Evolutionary conservation across 2,888 invertebrate species (phyloP).

Genomic region (Agonopterix subpropinquella): DNA sequence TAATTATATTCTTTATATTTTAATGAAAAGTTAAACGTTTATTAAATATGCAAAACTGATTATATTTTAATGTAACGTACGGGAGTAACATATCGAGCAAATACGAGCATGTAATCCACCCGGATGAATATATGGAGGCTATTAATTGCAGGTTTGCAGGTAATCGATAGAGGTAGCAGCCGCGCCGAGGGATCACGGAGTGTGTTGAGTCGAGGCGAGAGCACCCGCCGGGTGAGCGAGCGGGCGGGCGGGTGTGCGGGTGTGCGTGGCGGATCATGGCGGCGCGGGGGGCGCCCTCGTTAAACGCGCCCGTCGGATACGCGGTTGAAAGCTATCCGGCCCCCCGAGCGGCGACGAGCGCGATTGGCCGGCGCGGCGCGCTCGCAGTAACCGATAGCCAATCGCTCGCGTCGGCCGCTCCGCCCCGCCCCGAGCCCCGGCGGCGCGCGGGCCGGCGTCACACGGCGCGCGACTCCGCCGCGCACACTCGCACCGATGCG

Average conservation of each 20-base stretch:
- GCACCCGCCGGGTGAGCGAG: conserved; percentile 12
- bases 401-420: conserved; percentile 43
- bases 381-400: conserved; percentile 61
- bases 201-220: conserved; percentile 17
- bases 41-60: conserved; percentile 11
- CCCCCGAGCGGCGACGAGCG: conserved; percentile 51
- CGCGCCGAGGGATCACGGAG: conserved; percentile 14
- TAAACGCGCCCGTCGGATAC: conserved; percentile 69
- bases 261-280: conserved; percentile 72
- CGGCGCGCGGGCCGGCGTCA: conserved; percentile 35
- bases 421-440: conserved; percentile 41
- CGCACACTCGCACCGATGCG: conserved; percentile 74
- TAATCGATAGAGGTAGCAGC: conserved; percentile 55
- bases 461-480: conserved; percentile 60
- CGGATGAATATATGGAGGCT: conserved; percentile 64
- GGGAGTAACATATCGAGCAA: conserved; percentile 36
- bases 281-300: conserved; percentile 69
- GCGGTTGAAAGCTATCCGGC: conserved; percentile 68
- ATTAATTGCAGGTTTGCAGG: conserved; percentile 72
- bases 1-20: background rate
- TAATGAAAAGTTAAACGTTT: background rate
- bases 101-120: conserved; percentile 60
- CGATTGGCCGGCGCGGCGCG: conserved; percentile 56
- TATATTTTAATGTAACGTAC: conserved; percentile 6
- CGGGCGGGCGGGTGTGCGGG: conserved; percentile 18